phyloP scores from a whole-genome alignment of 1,140 invertebrate species.

The Penaeus chinensis region DNA sequence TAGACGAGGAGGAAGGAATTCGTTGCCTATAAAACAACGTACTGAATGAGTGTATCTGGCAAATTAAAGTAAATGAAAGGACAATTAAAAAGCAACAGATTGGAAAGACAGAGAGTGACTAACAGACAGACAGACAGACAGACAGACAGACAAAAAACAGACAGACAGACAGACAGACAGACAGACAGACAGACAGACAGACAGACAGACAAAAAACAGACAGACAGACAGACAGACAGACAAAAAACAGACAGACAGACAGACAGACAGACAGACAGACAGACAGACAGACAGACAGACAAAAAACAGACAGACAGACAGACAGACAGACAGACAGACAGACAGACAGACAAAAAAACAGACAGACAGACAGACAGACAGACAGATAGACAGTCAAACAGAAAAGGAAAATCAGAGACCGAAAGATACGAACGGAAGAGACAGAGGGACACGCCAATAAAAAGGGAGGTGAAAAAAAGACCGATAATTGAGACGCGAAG shows the following conservation, averaged over 20 bases:
- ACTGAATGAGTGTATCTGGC: no score
- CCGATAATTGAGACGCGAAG: slow-evolving; percentile 5
- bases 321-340: neutral
- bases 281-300: neutral
- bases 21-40: no score
- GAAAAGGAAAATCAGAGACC: neutral
- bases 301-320: neutral
- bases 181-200: no score
- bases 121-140: neutral
- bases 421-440: neutral
- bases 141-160: no score
- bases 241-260: neutral
- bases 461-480: neutral
- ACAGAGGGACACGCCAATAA: neutral
- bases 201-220: no score
- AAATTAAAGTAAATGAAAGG: no score
- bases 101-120: no score
- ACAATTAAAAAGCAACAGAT: no score
- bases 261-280: neutral
- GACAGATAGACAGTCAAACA: neutral
- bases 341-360: neutral
- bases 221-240: neutral
- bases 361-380: neutral
- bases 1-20: no score
- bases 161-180: no score